Evolutionary conservation across 1,140 invertebrate species (phyloP), one percentile per base, ranked within the genome.

Genomic region (Rhysida immarginata): DNA sequence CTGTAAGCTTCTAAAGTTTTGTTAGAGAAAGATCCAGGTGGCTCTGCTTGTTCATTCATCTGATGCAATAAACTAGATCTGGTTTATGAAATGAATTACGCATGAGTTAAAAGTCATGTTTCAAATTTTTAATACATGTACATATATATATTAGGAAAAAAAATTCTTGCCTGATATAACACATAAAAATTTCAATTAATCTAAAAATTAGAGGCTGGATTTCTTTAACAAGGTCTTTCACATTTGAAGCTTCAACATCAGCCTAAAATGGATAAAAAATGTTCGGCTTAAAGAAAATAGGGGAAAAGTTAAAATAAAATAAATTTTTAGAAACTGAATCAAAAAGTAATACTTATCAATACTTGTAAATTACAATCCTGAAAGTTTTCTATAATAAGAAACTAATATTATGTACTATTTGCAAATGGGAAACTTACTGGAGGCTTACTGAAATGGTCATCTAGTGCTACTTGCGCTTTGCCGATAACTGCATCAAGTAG

Each of bases 391-490:
- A n/a, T n/a, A n/a, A n/a, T n/a, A n/a, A n/a, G n/a, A 35, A 35
- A 16, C 5, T 35, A 8, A 8, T 35, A 8, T 35, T 35, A 8
- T 16, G 16, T 35, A 8, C 5, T 35, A 35, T 8, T 35, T 35
- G 29, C 16, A 35, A 8, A 35, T 16, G 5, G 16, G 16, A 26
- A 29, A 58, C 59, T 64, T 62, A 69, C 68, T 59, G 62, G 61
- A 14, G 66, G 60, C 50, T 63, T 64, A n/a, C 65, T 65, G 58
- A 69, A 72, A n/a, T 60, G 59, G 42, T 68, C 70, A 65, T 82
- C 79, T 52, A 84, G 69, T 14, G 78, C 69, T 26, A 83, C 78
- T 67, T 83, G 81, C 2, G 83, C 69, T 68, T 84, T 83, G 11
- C 78, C 80, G 41, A 85, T 67, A 5, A 84, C 75, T 43, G 78